Conservation (phyloP, 1,140 invertebrate species). For the Cotesia glomerata region DNA sequence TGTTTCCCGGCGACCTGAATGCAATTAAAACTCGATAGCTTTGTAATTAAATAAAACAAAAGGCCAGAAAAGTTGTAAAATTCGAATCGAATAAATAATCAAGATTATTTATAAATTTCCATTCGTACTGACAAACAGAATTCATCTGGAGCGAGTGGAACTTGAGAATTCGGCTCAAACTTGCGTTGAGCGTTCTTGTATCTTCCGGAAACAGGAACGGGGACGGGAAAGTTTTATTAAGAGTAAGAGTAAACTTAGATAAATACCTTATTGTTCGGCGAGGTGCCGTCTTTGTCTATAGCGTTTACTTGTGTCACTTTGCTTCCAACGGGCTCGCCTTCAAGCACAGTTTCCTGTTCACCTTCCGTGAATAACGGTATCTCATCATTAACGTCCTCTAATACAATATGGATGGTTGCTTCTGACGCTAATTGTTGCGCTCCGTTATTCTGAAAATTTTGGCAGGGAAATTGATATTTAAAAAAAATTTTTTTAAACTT, state of each 20-base stretch:
- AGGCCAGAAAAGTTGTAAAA: too few relatives aligned
- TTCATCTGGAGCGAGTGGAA: too few relatives aligned
- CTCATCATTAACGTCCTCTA: conserved; percentile 96
- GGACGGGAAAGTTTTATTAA: neutral
- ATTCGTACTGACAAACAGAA: too few relatives aligned
- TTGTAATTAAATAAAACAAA: too few relatives aligned
- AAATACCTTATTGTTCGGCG: conserved; percentile 89
- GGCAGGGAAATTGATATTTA: neutral
- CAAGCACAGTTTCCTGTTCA: conserved; percentile 92
- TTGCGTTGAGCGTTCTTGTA: too few relatives aligned
- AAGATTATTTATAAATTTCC: too few relatives aligned
- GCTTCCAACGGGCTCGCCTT: conserved; percentile 91
- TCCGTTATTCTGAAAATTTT: conserved; percentile 82
- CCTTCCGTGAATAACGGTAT: conserved; percentile 93
- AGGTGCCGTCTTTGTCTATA: conserved; percentile 94
- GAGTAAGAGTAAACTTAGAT: neutral
- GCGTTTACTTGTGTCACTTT: conserved; percentile 96
- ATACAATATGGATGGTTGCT: conserved; percentile 89
- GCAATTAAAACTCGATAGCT: too few relatives aligned
- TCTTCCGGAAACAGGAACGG: too few relatives aligned
- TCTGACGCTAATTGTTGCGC: conserved; percentile 93
- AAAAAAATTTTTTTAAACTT: too few relatives aligned
- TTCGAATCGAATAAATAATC: too few relatives aligned
- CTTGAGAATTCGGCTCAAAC: too few relatives aligned
- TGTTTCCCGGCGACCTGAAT: too few relatives aligned